These are phyloP conservation scores for Plectropomus leopardus DNA, from an alignment of 2,113 vertebrate species.

Conservation along the genomic window DNA sequence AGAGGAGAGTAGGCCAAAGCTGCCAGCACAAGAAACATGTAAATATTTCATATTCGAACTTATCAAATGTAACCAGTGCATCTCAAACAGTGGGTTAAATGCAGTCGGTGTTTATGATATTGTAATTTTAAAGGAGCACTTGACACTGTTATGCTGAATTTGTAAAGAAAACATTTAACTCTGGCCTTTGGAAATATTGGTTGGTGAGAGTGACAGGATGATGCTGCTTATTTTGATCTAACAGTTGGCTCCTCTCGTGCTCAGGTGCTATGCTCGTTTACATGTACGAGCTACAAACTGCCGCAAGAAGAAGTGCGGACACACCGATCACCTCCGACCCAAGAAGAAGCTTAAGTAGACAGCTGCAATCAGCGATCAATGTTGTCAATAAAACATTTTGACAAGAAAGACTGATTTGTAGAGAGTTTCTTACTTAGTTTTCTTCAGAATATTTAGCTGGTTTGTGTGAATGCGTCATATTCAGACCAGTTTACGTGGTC, in stretches of 20 bases:
- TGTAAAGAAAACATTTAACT: too few relatives aligned
- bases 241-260: neutral
- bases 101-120: neutral
- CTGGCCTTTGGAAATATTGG: neutral
- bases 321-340: constrained; percentile 96
- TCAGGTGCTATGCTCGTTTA: constrained; percentile 93
- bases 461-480: neutral
- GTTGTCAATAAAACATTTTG: constrained; percentile 17
- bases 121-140: neutral
- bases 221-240: neutral
- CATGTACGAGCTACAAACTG: constrained; percentile 96
- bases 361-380: neutral
- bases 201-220: neutral
- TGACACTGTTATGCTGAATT: too few relatives aligned
- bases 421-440: neutral
- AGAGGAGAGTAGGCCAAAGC: neutral
- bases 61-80: neutral
- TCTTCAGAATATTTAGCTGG: neutral
- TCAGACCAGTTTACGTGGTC: neutral
- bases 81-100: neutral
- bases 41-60: neutral
- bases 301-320: constrained; percentile 97
- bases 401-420: neutral
- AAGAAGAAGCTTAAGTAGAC: constrained; percentile 98
- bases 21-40: too few relatives aligned